These are phyloP conservation scores for Colius striatus DNA, from an alignment of 2,113 vertebrate species.

Conservation along the genomic window DNA sequence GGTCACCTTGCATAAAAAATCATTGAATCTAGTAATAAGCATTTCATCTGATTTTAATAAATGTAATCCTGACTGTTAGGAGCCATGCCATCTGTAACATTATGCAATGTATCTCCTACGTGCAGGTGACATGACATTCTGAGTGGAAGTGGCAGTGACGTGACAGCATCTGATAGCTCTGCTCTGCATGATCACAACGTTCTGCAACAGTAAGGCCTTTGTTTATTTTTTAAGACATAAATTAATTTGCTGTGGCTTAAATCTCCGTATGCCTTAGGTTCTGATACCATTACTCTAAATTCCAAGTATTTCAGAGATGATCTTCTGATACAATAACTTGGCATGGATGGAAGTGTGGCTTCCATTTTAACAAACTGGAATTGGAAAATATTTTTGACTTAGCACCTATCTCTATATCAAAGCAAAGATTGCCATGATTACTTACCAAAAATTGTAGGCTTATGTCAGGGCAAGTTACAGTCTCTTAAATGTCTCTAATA, in stretches of 20 bases:
- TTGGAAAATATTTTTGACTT: conserved; percentile 41
- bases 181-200: neutral
- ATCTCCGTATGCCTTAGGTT: neutral
- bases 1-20: conserved; percentile 56
- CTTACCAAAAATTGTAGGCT: conserved; percentile 37
- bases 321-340: neutral
- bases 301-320: conserved; percentile 18
- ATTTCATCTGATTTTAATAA: conserved; percentile 49
- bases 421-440: conserved; percentile 19
- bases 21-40: conserved; percentile 12
- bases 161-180: neutral
- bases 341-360: neutral
- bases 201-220: neutral
- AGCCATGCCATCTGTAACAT: conserved; percentile 62
- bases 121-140: conserved; percentile 1
- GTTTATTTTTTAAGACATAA: neutral
- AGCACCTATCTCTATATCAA: conserved; percentile 17
- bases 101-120: conserved; percentile 32
- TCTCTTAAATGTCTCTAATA: neutral
- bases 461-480: neutral
- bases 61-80: conserved; percentile 42
- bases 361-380: conserved; percentile 8
- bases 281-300: neutral
- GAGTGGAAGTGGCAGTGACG: neutral
- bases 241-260: neutral